Evolutionary conservation across 2,888 invertebrate species (phyloP).

Genomic region (Meiosimyza platycephala): DNA sequence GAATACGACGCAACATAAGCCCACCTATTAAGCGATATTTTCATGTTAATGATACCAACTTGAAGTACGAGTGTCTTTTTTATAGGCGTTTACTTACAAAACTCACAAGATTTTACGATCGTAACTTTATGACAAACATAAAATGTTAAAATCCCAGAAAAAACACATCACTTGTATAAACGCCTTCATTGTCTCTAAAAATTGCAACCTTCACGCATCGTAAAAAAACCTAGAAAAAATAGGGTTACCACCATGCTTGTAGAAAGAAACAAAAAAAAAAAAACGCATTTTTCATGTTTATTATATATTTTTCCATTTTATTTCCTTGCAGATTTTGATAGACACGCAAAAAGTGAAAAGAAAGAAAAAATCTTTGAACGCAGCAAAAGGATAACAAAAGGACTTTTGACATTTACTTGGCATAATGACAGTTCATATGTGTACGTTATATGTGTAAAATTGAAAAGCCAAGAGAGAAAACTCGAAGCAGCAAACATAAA

Average conservation of each 20-base stretch:
- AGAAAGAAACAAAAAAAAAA: constrained; percentile 16
- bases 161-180: too few species aligned
- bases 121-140: constrained; percentile 6
- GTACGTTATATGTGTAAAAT: neutral
- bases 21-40: neutral
- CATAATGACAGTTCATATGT: constrained; percentile 3
- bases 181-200: too few species aligned
- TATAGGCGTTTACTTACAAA: too few species aligned
- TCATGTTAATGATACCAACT: too few species aligned
- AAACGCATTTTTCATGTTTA: constrained; percentile 9
- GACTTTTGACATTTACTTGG: neutral
- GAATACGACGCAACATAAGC: constrained; percentile 9
- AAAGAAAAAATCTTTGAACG: neutral
- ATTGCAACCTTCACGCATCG: too few species aligned
- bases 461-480: constrained; percentile 1
- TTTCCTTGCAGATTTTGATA: constrained; percentile 15
- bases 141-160: too few species aligned
- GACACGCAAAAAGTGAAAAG: neutral
- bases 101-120: constrained; percentile 21
- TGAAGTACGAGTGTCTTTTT: too few species aligned
- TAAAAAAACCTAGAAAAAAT: too few species aligned
- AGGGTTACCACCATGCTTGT: too few species aligned
- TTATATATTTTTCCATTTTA: neutral
- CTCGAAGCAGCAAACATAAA: neutral
- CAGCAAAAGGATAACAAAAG: constrained; percentile 8